Evolutionary conservation across 2,113 vertebrate genomes (phyloP).

Genomic region (Muntiacus reevesi): DNA sequence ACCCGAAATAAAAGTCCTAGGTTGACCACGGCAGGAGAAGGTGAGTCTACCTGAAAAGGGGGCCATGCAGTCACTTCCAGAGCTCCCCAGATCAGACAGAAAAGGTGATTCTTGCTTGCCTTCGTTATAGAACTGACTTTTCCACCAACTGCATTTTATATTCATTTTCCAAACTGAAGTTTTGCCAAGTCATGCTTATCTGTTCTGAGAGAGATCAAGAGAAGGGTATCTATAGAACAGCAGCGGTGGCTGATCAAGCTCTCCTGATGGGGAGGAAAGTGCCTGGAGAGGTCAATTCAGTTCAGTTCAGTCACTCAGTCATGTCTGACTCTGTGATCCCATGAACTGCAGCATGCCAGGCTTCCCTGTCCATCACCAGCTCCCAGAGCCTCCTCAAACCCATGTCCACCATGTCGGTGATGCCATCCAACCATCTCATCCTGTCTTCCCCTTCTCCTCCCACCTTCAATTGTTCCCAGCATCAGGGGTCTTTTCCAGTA

Average conservation of each 20-base stretch:
- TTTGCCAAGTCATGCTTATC: background rate
- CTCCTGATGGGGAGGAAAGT: background rate
- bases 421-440: background rate
- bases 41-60: too few species aligned
- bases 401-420: background rate
- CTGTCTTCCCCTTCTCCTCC: background rate
- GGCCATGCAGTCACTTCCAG: background rate
- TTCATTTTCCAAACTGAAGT: background rate
- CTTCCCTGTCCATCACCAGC: background rate
- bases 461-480: background rate
- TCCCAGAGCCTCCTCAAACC: background rate
- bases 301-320: background rate
- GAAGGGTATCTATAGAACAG: background rate
- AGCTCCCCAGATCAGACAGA: background rate
- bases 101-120: background rate
- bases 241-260: background rate
- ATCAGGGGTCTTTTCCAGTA: background rate
- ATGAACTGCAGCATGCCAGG: background rate
- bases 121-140: background rate
- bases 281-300: background rate
- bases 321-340: accelerated
- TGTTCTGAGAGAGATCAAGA: background rate
- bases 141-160: background rate
- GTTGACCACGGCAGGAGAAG: background rate
- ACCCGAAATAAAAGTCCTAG: background rate